These are phyloP conservation scores for Lutjanus erythropterus DNA, from an alignment of 2,113 vertebrate species.

Conservation along the genomic window DNA sequence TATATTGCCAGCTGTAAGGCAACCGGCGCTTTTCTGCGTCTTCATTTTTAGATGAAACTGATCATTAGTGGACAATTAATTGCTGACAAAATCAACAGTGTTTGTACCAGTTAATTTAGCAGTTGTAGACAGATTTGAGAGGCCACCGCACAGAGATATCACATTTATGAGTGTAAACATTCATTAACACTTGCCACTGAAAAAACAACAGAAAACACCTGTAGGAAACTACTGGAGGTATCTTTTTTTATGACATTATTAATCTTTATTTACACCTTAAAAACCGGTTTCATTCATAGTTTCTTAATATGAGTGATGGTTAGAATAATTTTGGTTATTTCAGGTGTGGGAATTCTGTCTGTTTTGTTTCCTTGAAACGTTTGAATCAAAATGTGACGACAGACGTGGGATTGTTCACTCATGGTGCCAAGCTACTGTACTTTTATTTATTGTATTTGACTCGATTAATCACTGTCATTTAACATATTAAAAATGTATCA, in stretches of 20 bases:
- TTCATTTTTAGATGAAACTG: neutral
- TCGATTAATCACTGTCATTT: too few relatives aligned
- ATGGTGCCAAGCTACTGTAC: too few relatives aligned
- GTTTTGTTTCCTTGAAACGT: neutral
- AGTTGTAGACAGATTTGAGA: neutral
- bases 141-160: neutral
- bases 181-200: neutral
- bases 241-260: too few relatives aligned
- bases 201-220: neutral
- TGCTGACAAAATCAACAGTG: neutral
- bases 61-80: neutral
- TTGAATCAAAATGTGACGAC: conserved; percentile 24
- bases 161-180: neutral
- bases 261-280: neutral
- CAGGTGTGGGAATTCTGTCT: neutral
- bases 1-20: neutral
- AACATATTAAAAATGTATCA: too few relatives aligned
- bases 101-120: neutral
- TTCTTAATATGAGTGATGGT: neutral
- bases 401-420: neutral
- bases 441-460: too few relatives aligned
- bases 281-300: neutral
- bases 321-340: neutral
- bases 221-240: neutral
- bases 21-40: neutral